phyloP scores from a whole-genome alignment of 2,888 invertebrate genomes.

The Notocelia uddmanniana region DNA sequence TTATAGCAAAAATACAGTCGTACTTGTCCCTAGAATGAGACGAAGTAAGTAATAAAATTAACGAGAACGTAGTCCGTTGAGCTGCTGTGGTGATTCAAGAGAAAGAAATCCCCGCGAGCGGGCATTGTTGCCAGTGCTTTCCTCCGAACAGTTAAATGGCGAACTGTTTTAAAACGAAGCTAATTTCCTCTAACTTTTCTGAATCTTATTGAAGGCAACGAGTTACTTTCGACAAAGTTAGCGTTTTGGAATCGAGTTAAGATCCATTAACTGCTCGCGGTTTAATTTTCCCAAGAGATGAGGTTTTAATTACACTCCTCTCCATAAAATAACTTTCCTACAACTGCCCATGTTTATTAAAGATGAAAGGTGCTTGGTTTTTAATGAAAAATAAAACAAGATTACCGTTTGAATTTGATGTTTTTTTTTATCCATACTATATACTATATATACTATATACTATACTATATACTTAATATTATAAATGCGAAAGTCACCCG shows the following conservation, averaged over 20 bases:
- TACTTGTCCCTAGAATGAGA: neutral
- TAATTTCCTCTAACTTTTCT: constrained; percentile 73
- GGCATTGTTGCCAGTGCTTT: constrained; percentile 31
- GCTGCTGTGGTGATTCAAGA: constrained; percentile 8
- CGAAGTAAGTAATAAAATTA: constrained; percentile 32
- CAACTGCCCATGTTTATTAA: constrained; percentile 60
- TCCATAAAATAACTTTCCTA: constrained; percentile 62
- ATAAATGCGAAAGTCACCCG: no score
- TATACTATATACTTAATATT: no score
- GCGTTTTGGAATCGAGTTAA: constrained; percentile 79
- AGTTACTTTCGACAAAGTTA: constrained; percentile 75
- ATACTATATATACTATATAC: no score
- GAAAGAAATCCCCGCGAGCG: constrained; percentile 20
- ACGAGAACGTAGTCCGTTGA: neutral
- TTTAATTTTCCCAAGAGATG: constrained; percentile 76
- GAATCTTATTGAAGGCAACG: constrained; percentile 77
- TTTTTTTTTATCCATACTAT: no score
- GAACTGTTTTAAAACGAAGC: constrained; percentile 67
- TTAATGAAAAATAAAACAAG: constrained; percentile 23
- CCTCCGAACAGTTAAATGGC: constrained; percentile 59
- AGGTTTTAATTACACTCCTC: constrained; percentile 75
- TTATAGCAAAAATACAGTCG: neutral
- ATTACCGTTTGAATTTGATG: constrained; percentile 5
- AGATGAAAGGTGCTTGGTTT: constrained; percentile 55
- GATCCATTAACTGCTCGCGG: constrained; percentile 80